These are phyloP conservation scores for Cybosia mesomella DNA, from an alignment of 2,888 invertebrate species.

Conservation along the genomic window DNA sequence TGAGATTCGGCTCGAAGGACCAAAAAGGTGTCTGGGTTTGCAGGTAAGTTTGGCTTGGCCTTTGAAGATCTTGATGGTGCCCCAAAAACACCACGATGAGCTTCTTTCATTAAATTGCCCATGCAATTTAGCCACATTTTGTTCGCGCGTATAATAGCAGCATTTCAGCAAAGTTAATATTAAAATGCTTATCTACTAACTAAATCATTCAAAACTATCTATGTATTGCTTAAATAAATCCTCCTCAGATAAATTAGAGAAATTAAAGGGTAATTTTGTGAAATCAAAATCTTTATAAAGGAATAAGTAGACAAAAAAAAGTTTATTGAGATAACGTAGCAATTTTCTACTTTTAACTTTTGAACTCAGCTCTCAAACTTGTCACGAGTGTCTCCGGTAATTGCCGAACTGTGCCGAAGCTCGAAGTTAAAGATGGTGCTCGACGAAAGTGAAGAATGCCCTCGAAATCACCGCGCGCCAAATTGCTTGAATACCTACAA, in stretches of 20 bases:
- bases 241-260: background rate
- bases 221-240: background rate
- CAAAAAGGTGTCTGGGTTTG: too few relatives aligned
- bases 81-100: too few relatives aligned
- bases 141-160: too few relatives aligned
- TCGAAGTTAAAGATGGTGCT: slow-evolving; percentile 50
- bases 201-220: background rate
- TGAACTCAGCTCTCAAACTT: slow-evolving; percentile 44
- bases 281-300: slow-evolving; percentile 7
- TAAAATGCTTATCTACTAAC: too few relatives aligned
- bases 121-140: too few relatives aligned
- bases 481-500: slow-evolving; percentile 59
- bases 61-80: too few relatives aligned
- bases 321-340: slow-evolving; percentile 16
- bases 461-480: slow-evolving; percentile 67
- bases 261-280: background rate
- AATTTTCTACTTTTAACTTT: slow-evolving; percentile 44
- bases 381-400: slow-evolving; percentile 47
- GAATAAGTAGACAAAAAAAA: slow-evolving; percentile 6
- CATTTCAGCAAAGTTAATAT: too few relatives aligned
- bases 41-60: too few relatives aligned
- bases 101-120: too few relatives aligned
- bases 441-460: slow-evolving; percentile 70
- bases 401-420: slow-evolving; percentile 31
- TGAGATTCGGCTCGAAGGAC: too few relatives aligned